A percentile compares a stretch with the other conserved stretches of the same genome.
These are phyloP conservation scores for Phoenoteleia sp. DNA, from an alignment of 2,888 invertebrate genomes.

Conservation along the genomic window DNA sequence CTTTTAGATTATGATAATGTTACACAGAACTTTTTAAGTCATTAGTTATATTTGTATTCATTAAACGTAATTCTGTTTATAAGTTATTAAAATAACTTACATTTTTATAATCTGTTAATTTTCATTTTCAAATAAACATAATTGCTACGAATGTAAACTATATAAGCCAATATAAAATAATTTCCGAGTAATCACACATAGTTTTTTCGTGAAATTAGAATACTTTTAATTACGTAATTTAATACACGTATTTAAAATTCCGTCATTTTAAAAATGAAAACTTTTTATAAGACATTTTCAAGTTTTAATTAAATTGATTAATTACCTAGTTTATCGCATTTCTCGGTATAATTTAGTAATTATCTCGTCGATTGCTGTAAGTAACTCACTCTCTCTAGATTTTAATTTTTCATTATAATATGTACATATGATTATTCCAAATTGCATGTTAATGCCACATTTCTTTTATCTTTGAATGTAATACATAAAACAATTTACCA, in stretches of 20 bases:
- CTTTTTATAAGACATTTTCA: slow-evolving; percentile 6
- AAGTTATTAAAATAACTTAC: too few relatives aligned
- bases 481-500: slow-evolving; percentile 7
- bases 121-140: too few relatives aligned
- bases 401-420: slow-evolving; percentile 43
- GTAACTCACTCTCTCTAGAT: slow-evolving; percentile 16
- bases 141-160: too few relatives aligned
- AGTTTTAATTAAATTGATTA: slow-evolving; percentile 20
- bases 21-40: too few relatives aligned
- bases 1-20: too few relatives aligned
- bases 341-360: slow-evolving; percentile 17
- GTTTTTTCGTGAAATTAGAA: too few relatives aligned
- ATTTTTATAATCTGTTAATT: too few relatives aligned
- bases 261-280: neutral
- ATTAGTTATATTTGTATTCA: too few relatives aligned
- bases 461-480: slow-evolving; percentile 2
- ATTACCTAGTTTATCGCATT: slow-evolving; percentile 16
- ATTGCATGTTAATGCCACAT: slow-evolving; percentile 34
- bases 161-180: too few relatives aligned
- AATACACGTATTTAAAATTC: neutral
- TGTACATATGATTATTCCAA: slow-evolving; percentile 50
- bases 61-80: too few relatives aligned
- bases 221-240: neutral
- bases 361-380: slow-evolving; percentile 14
- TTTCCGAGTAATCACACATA: too few relatives aligned